Base-by-base conservation (phyloP, 2,113 vertebrate species). In the Etheostoma spectabile region DNA sequence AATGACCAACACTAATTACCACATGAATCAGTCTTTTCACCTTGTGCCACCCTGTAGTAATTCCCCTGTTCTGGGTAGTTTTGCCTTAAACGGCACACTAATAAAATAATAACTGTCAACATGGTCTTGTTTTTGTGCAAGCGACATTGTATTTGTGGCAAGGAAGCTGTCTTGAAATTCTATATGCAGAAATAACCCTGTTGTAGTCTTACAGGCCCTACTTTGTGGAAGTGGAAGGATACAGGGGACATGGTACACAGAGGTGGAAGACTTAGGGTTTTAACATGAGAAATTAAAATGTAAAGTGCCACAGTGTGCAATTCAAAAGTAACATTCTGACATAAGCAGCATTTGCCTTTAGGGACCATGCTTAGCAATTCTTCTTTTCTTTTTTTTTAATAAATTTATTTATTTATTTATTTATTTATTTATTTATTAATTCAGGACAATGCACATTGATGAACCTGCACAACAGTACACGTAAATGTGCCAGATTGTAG, bases 281-380 rank as follows among this genome's bases (percentile, higher is more conserved):
- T 63, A 53, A 59, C 68, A 38, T 22, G 67, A 77, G 79, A 53
- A 38, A 56, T 27, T 45, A 46, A 87, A 84, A 66, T 67, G 59
- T 71, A 67, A 68, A 63, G 56, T 76, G 67, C 74, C 66, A 78
- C 52, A 79, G 51, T 59, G 57, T 70, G 68, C 56, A 46, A 22
- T 74, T 77, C 33, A 42, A 71, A 80, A 46, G 52, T 77, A 83
- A 19, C 21, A 53, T 59, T 76, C 33, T 82, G 72, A 83, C 77
- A 79, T 64, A 83, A 75, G 69, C 84, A 76, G 85, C 64, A 61
- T 52, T 35, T 63, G 49, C 55, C 67, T 80, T 60, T 22, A 74
- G 72, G n/a, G n/a, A n/a, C n/a, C n/a, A n/a, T n/a, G n/a, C n/a
- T n/a, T n/a, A n/a, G n/a, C n/a, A n/a, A n/a, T n/a, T n/a, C n/a